Percentiles rank a stretch among this genome's conserved stretches.
phyloP scores from a whole-genome alignment of 2,888 invertebrate genomes.

The Athalia circularis region DNA sequence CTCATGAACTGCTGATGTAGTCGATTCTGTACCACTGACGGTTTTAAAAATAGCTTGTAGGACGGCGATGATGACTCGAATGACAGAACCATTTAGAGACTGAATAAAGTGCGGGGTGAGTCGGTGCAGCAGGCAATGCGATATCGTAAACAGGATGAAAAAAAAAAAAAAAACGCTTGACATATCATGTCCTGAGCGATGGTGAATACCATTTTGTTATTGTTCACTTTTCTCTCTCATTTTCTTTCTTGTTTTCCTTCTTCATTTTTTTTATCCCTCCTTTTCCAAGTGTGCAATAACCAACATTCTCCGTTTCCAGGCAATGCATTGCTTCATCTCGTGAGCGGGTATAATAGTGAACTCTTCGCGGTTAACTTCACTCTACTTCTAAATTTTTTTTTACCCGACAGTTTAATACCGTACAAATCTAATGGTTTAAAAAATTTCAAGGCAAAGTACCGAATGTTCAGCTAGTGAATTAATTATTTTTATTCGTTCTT shows the following conservation, averaged over 20 bases:
- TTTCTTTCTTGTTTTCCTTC: not conserved
- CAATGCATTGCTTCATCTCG: no score
- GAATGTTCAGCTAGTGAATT: no score
- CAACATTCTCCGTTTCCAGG: no score
- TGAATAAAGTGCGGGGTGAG: not conserved
- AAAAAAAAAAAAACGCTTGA: not conserved
- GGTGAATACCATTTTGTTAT: not conserved
- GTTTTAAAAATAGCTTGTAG: slow-evolving; percentile 15
- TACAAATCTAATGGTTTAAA: no score
- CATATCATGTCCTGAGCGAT: not conserved
- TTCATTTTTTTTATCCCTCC: not conserved
- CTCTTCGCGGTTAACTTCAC: no score
- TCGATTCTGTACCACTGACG: not conserved
- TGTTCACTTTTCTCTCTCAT: not conserved
- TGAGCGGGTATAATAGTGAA: no score
- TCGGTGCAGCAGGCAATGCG: not conserved
- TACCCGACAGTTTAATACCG: no score
- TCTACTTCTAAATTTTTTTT: no score
- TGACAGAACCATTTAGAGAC: slow-evolving; percentile 15
- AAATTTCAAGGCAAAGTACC: no score
- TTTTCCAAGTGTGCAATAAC: no score
- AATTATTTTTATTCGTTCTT: no score
- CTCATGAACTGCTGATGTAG: no score
- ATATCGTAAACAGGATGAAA: slow-evolving; percentile 21
- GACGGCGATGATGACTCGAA: slow-evolving; percentile 12